Evolutionary conservation across 2,888 invertebrate genomes (phyloP), one percentile per base, ranked within the genome.

Genomic region (Synergus umbraculus): DNA sequence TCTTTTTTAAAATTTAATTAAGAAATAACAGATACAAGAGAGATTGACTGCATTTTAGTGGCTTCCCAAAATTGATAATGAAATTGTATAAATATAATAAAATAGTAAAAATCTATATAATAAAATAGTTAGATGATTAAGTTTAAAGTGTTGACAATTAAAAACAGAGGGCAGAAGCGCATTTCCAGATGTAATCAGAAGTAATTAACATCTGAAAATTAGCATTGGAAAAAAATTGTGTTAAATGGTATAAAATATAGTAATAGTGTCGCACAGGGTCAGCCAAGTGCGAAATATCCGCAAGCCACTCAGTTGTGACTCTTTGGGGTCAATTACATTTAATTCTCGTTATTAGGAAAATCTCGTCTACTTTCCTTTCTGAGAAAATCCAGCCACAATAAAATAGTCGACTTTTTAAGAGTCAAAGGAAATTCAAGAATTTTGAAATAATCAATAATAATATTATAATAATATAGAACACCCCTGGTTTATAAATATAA

Each of bases 241-340:
- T 29, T 63, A 13, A 63, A 29, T 22, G 29, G 63, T 63, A 63
- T 63, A 13, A 29, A 63, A 5, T 63, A 12, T 12, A 58, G 18
- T 3, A 10, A 58, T 44, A 78, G 43, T 13, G n/a, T 29, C n/a
- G 73, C 73, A 67, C 73, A 78, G 73, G 29, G 73, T 63, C 64
- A 78, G 78, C 49, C 73, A 29, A 15, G 54, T 66, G 44, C 37
- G 49, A 41, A 49, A 54, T 84, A 76, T 66, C 76, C 76, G 79
- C 76, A 46, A 60, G 5, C 22, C 22, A 60, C 60, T 10, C 60
- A 60, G 22, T 60, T 22, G 60, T 12, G 22, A 60, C 60, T 60
- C n/a, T 54, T 22, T 60, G 60, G 22, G 60, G 3, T 60, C 60
- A 63, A 63, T 29, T 63, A 22, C 63, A 63, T 22, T 37, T 37